phyloP scores from a whole-genome alignment of 2,888 invertebrate species.

The Acanthosepion lycidas region DNA sequence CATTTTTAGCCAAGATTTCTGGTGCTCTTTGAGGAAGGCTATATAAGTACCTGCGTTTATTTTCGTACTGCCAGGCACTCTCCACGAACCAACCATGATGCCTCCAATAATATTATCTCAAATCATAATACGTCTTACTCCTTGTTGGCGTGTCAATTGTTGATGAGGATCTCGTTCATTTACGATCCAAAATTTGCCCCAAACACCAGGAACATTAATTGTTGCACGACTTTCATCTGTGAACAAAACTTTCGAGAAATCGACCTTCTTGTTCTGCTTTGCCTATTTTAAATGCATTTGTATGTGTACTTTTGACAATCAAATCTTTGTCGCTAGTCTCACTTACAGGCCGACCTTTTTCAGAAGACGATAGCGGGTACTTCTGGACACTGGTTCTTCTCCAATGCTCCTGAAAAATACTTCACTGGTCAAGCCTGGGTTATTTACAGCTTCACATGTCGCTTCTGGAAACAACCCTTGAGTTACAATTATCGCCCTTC shows the following conservation, averaged over 20 bases:
- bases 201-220: too few species aligned
- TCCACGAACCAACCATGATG: too few species aligned
- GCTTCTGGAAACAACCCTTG: not conserved
- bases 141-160: not conserved
- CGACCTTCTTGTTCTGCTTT: not conserved
- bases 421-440: not conserved
- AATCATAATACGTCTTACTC: not conserved
- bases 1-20: too few species aligned
- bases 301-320: not conserved
- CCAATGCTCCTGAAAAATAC: too few species aligned
- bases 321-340: not conserved
- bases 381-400: too few species aligned
- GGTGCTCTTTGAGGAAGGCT: too few species aligned
- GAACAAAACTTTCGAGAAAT: not conserved
- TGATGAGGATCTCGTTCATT: not conserved
- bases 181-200: not conserved
- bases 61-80: too few species aligned
- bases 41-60: too few species aligned
- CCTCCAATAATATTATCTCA: not conserved
- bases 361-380: too few species aligned
- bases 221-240: too few species aligned
- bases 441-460: not conserved
- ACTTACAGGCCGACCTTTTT: too few species aligned
- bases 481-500: not conserved
- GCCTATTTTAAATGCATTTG: not conserved